These are phyloP conservation scores for Gallinago stenura DNA, from an alignment of 2,797 vertebrate species.

Conservation along the genomic window DNA sequence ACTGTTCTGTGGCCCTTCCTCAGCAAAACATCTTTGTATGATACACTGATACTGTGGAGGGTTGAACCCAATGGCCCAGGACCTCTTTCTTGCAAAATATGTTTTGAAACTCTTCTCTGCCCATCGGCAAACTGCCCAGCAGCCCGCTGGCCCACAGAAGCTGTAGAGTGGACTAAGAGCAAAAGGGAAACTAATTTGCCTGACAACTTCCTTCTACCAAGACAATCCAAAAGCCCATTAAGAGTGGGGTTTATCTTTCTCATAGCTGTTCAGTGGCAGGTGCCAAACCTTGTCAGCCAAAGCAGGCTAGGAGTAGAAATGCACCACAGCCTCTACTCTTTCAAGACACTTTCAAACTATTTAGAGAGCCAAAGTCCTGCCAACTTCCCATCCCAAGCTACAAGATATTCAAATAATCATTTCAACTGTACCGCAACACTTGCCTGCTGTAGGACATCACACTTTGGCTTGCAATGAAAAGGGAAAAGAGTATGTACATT, in stretches of 20 bases:
- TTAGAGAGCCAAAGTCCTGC: not conserved
- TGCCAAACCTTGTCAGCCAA: not conserved
- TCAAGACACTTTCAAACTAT: not conserved
- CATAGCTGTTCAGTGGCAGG: not conserved
- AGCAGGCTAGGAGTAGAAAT: not conserved
- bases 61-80: not conserved
- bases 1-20: not conserved
- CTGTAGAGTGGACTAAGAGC: not conserved
- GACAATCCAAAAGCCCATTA: not conserved
- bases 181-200: not conserved
- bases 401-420: not conserved
- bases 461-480: not conserved
- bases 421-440: not conserved
- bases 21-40: not conserved
- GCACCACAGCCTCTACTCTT: not conserved
- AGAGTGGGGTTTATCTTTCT: not conserved
- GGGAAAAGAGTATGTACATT: not conserved
- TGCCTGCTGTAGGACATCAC: not conserved
- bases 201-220: not conserved
- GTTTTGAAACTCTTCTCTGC: not conserved
- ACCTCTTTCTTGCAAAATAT: not conserved
- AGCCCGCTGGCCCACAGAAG: not conserved
- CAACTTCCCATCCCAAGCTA: not conserved
- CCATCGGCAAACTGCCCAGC: not conserved
- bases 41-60: not conserved